Percentiles rank a stretch among this genome's conserved stretches.
These are phyloP conservation scores for Heliocidaris erythrogramma DNA, from an alignment of 35 echinoderm and acorn worm species.

Conservation along the genomic window DNA sequence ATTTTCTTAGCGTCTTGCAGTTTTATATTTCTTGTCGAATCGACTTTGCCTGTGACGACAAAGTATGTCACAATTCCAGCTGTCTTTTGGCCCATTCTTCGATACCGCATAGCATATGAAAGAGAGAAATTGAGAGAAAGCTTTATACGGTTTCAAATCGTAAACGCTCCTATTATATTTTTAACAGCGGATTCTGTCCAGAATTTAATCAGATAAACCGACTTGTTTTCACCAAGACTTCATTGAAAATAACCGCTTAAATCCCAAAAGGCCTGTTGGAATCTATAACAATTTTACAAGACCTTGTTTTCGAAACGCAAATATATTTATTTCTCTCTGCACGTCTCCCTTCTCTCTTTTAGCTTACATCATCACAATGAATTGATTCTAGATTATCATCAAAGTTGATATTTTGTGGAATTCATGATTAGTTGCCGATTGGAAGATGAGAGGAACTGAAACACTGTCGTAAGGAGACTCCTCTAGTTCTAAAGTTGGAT, in stretches of 20 bases:
- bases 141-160: neutral
- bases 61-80: too few species aligned
- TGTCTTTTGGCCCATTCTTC: too few species aligned
- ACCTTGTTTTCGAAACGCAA: neutral
- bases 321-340: neutral
- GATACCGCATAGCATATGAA: too few species aligned
- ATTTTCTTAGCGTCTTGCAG: too few species aligned
- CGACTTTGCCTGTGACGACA: too few species aligned
- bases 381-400: conserved; percentile 1
- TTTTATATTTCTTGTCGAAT: too few species aligned
- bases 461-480: neutral
- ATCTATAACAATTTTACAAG: neutral
- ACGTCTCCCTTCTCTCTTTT: neutral
- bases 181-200: neutral
- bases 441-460: neutral
- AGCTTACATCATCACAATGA: neutral
- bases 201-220: conserved; percentile 13
- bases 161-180: neutral
- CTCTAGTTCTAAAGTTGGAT: neutral
- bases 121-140: neutral
- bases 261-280: neutral
- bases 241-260: conserved; percentile 3
- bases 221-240: conserved; percentile 12
- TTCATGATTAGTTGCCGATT: neutral
- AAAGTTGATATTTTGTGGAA: neutral